A percentile compares a stretch with the other conserved stretches of the same genome.
Conservation (phyloP, 1,140 invertebrate genomes). For the Drosophila orena region DNA sequence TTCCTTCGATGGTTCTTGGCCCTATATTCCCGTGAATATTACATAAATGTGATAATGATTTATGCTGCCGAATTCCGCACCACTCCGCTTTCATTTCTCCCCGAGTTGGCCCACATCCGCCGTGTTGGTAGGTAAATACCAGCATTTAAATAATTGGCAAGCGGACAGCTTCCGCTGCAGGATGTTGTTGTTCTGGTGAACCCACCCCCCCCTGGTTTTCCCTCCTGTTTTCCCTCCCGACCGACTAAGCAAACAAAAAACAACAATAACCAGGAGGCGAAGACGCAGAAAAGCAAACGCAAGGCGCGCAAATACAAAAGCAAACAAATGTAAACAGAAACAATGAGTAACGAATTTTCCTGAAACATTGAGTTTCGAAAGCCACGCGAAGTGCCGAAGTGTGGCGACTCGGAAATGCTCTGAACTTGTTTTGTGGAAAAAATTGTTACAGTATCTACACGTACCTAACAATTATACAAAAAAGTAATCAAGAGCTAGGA, state of each 20-base stretch:
- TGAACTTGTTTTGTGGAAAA: not conserved
- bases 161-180: constrained; percentile 69
- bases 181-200: constrained; percentile 40
- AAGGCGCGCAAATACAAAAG: constrained; percentile 62
- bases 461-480: too few relatives aligned
- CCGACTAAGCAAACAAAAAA: constrained; percentile 65
- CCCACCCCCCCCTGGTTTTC: constrained; percentile 7
- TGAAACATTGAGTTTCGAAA: constrained; percentile 26
- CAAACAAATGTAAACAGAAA: constrained; percentile 65
- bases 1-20: not conserved
- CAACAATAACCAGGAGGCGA: constrained; percentile 23
- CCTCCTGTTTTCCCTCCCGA: constrained; percentile 2
- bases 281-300: constrained; percentile 29
- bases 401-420: constrained; percentile 2
- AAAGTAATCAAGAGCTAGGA: too few relatives aligned
- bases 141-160: constrained; percentile 82
- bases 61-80: constrained; percentile 51
- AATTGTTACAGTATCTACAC: too few relatives aligned
- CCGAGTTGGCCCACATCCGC: constrained; percentile 73
- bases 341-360: constrained; percentile 54
- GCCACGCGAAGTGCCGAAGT: not conserved
- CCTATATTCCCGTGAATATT: constrained; percentile 62
- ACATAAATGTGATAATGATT: constrained; percentile 83
- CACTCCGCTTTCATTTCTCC: not conserved
- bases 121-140: constrained; percentile 76